A percentile compares a stretch with the other conserved stretches of the same genome.
phyloP scores from a whole-genome alignment of 2,888 invertebrate species.

The Neocrepidodera transversa region DNA sequence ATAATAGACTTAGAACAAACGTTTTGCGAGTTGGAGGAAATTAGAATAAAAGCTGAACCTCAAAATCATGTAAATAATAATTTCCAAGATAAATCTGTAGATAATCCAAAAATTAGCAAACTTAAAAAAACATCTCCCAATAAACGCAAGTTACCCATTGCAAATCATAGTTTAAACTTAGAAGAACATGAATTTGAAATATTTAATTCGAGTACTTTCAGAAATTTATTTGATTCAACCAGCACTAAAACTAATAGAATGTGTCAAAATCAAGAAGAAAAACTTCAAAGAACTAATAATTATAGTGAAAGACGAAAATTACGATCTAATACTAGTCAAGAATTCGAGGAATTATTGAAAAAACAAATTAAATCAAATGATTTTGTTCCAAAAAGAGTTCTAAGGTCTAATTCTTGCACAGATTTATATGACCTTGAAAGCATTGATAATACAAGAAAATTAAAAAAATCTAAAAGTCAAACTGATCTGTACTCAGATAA shows the following conservation, averaged over 20 bases:
- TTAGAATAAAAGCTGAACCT: slow-evolving; percentile 29
- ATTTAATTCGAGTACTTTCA: slow-evolving; percentile 12
- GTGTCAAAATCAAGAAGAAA: not conserved
- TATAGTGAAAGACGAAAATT: slow-evolving; percentile 9
- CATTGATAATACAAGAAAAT: not conserved
- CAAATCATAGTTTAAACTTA: slow-evolving; percentile 26
- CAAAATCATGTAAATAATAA: slow-evolving; percentile 1
- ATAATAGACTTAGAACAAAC: slow-evolving; percentile 27
- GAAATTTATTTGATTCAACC: not conserved
- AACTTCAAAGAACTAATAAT: not conserved
- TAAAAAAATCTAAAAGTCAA: not conserved
- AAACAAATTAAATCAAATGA: not conserved
- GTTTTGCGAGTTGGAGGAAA: slow-evolving; percentile 10
- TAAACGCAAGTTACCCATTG: slow-evolving; percentile 11
- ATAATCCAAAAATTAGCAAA: not conserved
- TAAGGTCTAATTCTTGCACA: slow-evolving; percentile 18
- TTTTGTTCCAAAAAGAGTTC: slow-evolving; percentile 5
- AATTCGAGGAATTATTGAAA: not conserved
- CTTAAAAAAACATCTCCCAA: not conserved
- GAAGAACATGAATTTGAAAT: slow-evolving; percentile 33
- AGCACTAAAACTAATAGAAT: slow-evolving; percentile 11
- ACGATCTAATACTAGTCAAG: slow-evolving; percentile 3
- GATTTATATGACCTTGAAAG: not conserved
- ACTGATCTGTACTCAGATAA: not conserved
- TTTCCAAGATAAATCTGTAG: not conserved